Evolutionary conservation across 2,797 vertebrate genomes (phyloP).

Genomic region (Choloepus didactylus): DNA sequence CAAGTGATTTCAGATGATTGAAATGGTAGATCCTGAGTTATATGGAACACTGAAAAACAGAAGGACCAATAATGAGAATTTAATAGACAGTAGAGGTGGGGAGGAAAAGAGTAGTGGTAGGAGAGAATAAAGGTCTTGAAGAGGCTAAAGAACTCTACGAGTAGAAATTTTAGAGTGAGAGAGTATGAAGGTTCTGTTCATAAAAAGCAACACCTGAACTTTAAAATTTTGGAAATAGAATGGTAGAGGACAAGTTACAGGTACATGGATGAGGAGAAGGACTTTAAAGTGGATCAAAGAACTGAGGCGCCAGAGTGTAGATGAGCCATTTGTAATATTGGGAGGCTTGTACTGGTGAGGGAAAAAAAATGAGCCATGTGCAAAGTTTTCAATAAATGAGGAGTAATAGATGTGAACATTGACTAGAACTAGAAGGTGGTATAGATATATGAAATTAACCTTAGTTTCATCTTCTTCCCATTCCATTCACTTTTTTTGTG

Average conservation of each 20-base stretch:
- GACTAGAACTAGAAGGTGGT: neutral
- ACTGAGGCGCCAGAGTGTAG: neutral
- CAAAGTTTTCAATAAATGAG: neutral
- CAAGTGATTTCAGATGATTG: conserved; percentile 4
- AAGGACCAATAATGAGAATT: neutral
- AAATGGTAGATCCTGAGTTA: neutral
- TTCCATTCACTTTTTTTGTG: neutral
- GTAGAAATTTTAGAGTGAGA: neutral
- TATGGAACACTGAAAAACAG: neutral
- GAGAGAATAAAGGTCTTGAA: neutral
- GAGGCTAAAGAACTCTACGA: neutral
- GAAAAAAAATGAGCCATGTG: neutral
- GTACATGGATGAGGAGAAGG: neutral
- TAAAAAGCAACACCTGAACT: neutral
- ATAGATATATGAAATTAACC: neutral
- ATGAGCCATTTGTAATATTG: neutral
- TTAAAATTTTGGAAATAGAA: neutral
- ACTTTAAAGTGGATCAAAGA: neutral
- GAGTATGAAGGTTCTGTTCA: neutral
- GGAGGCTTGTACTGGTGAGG: neutral
- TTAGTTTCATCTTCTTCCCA: neutral
- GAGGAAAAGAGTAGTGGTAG: neutral
- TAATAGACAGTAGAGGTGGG: neutral
- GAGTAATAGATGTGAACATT: neutral
- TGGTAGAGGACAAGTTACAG: neutral